These are phyloP conservation scores for Deroptyus accipitrinus DNA, from an alignment of 2,113 vertebrate species.

Conservation along the genomic window DNA sequence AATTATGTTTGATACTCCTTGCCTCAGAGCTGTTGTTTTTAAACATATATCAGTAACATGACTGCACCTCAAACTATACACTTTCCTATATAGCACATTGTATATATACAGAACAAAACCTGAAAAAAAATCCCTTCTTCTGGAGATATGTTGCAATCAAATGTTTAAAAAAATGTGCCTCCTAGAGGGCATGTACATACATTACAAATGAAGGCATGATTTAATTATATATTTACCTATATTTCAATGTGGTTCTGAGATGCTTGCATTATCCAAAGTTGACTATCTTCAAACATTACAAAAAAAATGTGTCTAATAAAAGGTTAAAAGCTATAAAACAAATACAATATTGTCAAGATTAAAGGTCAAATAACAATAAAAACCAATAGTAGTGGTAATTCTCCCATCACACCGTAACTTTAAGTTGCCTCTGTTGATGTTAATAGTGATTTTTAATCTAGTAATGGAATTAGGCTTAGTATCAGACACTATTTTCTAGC, in stretches of 20 bases:
- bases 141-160: background rate
- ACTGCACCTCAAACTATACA: background rate
- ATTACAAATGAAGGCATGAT: background rate
- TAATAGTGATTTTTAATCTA: background rate
- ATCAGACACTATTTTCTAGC: background rate
- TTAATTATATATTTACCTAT: slow-evolving; percentile 2
- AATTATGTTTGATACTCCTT: background rate
- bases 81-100: background rate
- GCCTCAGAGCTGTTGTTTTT: background rate
- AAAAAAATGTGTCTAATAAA: background rate
- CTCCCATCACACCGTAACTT: background rate
- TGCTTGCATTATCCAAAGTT: background rate
- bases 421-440: background rate
- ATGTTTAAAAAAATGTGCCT: background rate
- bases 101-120: background rate
- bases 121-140: background rate
- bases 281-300: background rate
- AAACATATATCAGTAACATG: background rate
- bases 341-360: background rate
- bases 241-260: background rate
- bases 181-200: background rate
- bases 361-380: background rate
- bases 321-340: background rate
- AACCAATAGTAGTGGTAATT: background rate
- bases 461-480: background rate